Evolutionary conservation across 2,888 invertebrate genomes (phyloP).

Genomic region (Operophtera brumata): DNA sequence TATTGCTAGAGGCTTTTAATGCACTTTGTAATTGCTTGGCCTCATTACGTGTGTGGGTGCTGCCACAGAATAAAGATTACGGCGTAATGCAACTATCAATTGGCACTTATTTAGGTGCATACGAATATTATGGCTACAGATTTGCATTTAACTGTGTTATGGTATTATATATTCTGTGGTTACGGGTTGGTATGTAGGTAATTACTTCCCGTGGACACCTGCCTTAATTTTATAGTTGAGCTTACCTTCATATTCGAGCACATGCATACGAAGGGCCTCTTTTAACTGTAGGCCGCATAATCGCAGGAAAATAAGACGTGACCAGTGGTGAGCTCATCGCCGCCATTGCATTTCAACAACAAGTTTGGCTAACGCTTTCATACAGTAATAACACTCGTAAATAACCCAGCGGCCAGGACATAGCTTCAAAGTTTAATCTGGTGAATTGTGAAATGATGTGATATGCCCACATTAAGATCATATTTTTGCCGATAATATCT

Average conservation of each 20-base stretch:
- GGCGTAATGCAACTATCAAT: constrained; percentile 1
- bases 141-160: constrained; percentile 19
- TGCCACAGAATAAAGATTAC: constrained; percentile 5
- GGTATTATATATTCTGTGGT: too few species aligned
- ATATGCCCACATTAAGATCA: too few species aligned
- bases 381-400: too few species aligned
- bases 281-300: too few species aligned
- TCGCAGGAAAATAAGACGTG: too few species aligned
- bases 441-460: too few species aligned
- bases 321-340: too few species aligned
- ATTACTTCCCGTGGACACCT: constrained; percentile 15
- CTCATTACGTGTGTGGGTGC: constrained; percentile 20
- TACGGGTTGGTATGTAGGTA: constrained; percentile 10
- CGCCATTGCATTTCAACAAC: too few species aligned
- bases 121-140: constrained; percentile 3
- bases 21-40: constrained; percentile 27
- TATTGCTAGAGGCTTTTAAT: constrained; percentile 16
- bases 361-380: too few species aligned
- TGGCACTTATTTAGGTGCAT: constrained; percentile 15
- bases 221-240: neutral
- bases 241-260: neutral
- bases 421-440: too few species aligned
- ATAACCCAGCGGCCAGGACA: too few species aligned
- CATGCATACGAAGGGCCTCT: neutral
- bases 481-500: too few species aligned